These are phyloP conservation scores for Agrochola lota DNA, from an alignment of 2,888 invertebrate genomes.

Conservation along the genomic window DNA sequence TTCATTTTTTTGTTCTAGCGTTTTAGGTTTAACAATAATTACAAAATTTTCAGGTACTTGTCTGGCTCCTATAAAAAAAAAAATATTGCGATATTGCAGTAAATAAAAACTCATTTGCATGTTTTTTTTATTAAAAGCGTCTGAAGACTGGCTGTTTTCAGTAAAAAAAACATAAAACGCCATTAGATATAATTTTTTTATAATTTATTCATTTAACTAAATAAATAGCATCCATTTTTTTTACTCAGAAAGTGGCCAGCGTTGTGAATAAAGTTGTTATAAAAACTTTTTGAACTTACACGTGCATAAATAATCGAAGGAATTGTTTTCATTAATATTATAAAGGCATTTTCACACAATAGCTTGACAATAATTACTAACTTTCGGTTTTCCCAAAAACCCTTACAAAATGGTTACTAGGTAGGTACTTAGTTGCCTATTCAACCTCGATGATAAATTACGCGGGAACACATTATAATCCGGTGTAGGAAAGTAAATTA, in stretches of 20 bases:
- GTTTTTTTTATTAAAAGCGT: no score
- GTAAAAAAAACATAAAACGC: background rate
- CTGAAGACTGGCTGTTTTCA: background rate
- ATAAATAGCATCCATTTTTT: background rate
- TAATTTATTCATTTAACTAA: background rate
- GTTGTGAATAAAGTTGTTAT: background rate
- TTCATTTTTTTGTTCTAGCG: background rate
- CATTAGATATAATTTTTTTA: background rate
- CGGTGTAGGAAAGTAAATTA: constrained; percentile 49
- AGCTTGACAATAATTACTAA: constrained; percentile 24
- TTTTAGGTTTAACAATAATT: no score
- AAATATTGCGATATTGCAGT: no score
- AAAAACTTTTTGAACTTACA: constrained; percentile 1
- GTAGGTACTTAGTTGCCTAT: constrained; percentile 26
- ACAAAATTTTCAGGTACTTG: background rate
- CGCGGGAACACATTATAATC: constrained; percentile 43
- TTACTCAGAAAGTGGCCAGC: background rate
- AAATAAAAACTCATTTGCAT: constrained; percentile 5
- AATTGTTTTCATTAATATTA: background rate
- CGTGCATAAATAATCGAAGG: background rate
- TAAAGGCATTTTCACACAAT: constrained; percentile 11
- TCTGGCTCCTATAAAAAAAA: background rate
- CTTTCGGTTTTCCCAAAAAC: constrained; percentile 20
- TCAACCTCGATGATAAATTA: constrained; percentile 58
- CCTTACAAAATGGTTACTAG: constrained; percentile 33